Base-by-base conservation (phyloP, 2,797 vertebrate species). In the Chelonia mydas region DNA sequence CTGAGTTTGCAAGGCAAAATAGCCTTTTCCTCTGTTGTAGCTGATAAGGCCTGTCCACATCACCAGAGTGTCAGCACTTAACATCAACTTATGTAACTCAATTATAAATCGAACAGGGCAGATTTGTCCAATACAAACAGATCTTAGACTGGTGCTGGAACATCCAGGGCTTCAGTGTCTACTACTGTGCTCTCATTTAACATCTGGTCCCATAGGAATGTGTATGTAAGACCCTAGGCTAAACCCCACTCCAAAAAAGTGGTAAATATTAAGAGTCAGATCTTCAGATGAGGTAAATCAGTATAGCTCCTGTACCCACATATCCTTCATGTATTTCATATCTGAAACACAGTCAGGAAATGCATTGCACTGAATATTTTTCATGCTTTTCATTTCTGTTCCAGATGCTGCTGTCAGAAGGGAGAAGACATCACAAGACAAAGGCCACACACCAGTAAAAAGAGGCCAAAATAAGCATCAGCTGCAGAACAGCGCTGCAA, bases 291-390 rank as follows among this genome's bases (percentile, higher is more conserved):
- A 78, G 80, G 61, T 84, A 12, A 87, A 90, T 55, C 45, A 74
- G 8, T n/a, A 50, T 86, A 93, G 21, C 6, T 87, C 37, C 61
- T 54, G 13, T 93, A 37, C 15, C 21, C 80, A 0, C 9, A 61
- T 95, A 50, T 33, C 21, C 88, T 96, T 91, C 84, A 80, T 27
- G 7, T 81, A 81, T 25, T 8, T 1, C 37, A 7, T 82, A 81
- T 90, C 55, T 96, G 91, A 89, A 95, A 91, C 25, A 84, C 61
- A 47, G 81, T 82, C 77, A 94, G 33, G 83, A 89, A 96, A 77
- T 78, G 9, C 23, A 90, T 41, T 92, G 54, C 49, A 61, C 33
- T 65, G 27, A 68, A 1, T 87, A 82, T 77, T 51, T 19, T 19
- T 91, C 57, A 47, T 91, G 53, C 54, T 37, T 92, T 81, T 94